Evolutionary conservation across 2,113 vertebrate species (phyloP), one percentile per base, ranked within the genome.

Genomic region (Menidia beryllina): DNA sequence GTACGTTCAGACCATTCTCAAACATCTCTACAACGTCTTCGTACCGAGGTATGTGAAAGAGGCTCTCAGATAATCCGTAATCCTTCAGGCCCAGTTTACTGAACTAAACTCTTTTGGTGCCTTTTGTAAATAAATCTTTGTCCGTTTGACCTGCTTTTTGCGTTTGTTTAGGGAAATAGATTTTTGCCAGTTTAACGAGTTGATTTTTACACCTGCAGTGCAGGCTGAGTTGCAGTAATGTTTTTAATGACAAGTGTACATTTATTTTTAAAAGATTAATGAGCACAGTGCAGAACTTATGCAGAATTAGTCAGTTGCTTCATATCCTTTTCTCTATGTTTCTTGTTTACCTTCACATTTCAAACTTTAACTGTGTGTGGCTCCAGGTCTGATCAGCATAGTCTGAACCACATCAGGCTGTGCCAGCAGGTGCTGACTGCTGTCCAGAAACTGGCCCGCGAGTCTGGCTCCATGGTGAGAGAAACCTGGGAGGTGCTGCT

Each of bases 401-500:
- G 93, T 78, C 94, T 95, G 83, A 95, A 92, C 90, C 97, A 98
- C 88, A 95, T 96, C 82, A 94, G 95, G 69, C 90, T 98, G 39
- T 98, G 97, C 91, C 93, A 97, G 91, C 96, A 96, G 85, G 97
- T 98, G 76, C 91, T 98, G 82, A 94, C 94, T 83, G 95, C 97
- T 51, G 96, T 98, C 83, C 97, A 98, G 91, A 97, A 96, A 90
- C 87, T 98, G 91, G 96, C 97, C n/a, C 92, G 93, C 1, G 97
- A 98, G 71, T 97, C 96, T 0, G 92, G 92, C 76, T 94, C 89
- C 81, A 97, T 98, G 96, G 95, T 93, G 77, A 94, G 97, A 89
- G 97, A 98, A 90, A 98, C 97, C 64, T 98, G 97, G 97, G 97
- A 98, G 87, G 96, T 97, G 75, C 94, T 98, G 82, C 86, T 98